phyloP scores from a whole-genome alignment of 2,797 vertebrate genomes.

The Cynopterus sphinx region DNA sequence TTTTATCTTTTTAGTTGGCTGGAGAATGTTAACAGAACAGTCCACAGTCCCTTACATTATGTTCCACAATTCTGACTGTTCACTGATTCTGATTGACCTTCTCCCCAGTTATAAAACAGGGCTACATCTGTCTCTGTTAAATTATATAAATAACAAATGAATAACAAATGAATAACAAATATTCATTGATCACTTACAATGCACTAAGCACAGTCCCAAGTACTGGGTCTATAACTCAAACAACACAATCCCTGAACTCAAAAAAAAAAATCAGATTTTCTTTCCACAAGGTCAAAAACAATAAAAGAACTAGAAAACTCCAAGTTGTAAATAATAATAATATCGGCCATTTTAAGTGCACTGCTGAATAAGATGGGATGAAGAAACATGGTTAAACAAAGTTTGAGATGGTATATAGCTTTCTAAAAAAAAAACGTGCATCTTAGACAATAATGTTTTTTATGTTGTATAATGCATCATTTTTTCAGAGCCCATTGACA shows the following conservation, averaged over 20 bases:
- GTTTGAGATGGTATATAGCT: not conserved
- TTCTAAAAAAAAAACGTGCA: not conserved
- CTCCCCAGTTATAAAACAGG: not conserved
- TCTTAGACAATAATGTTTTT: not conserved
- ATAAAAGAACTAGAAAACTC: not conserved
- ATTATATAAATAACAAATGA: not conserved
- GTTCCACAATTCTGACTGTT: not conserved
- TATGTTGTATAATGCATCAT: not conserved
- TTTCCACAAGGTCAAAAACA: not conserved
- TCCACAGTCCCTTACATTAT: not conserved
- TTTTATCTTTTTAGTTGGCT: not conserved
- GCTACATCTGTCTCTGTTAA: not conserved
- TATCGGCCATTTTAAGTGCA: not conserved
- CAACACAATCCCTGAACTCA: not conserved
- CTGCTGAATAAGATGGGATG: not conserved
- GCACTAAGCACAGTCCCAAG: not conserved
- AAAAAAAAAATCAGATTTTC: not conserved
- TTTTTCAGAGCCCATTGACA: not conserved
- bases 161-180: not conserved
- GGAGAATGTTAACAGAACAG: not conserved
- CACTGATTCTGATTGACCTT: not conserved
- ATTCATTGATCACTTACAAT: not conserved
- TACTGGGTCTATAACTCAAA: not conserved
- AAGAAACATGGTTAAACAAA: conserved; percentile 13
- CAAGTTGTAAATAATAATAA: not conserved